These are phyloP conservation scores for Burhinus oedicnemus DNA, from an alignment of 2,113 vertebrate genomes.

Conservation along the genomic window DNA sequence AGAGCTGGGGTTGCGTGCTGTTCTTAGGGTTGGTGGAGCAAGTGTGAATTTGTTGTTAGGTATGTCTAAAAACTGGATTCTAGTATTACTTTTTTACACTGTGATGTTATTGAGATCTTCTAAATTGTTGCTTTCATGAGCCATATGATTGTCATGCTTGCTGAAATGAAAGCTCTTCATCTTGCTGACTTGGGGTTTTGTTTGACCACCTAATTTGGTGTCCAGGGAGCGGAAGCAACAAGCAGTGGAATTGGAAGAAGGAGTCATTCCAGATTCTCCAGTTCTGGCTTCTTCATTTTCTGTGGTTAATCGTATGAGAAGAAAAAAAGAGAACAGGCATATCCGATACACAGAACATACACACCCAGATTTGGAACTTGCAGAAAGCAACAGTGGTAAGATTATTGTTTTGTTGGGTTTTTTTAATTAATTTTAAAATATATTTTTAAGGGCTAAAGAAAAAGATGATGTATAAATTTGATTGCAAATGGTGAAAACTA, in stretches of 20 bases:
- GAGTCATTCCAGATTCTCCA: constrained; percentile 90
- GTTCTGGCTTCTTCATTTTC: constrained; percentile 79
- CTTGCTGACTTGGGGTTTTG: neutral
- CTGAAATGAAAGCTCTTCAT: neutral
- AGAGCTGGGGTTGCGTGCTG: neutral
- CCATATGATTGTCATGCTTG: neutral
- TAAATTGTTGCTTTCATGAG: neutral
- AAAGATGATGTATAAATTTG: neutral
- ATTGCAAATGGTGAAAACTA: neutral
- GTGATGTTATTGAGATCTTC: neutral
- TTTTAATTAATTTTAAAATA: neutral
- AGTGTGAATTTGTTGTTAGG: neutral
- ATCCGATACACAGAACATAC: constrained; percentile 83
- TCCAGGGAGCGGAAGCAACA: constrained; percentile 66
- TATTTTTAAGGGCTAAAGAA: neutral
- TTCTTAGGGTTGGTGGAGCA: neutral
- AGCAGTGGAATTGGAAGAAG: constrained; percentile 77
- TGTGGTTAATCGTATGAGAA: constrained; percentile 82
- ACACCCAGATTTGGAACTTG: constrained; percentile 36
- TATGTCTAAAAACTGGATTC: neutral
- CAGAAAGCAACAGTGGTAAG: constrained; percentile 60
- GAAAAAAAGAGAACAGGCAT: constrained; percentile 77
- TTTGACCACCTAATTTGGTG: neutral
- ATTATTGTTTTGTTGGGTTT: neutral
- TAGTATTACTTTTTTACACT: neutral